These are phyloP conservation scores for Aplodontia rufa DNA, from an alignment of 2,113 vertebrate genomes.

Conservation along the genomic window DNA sequence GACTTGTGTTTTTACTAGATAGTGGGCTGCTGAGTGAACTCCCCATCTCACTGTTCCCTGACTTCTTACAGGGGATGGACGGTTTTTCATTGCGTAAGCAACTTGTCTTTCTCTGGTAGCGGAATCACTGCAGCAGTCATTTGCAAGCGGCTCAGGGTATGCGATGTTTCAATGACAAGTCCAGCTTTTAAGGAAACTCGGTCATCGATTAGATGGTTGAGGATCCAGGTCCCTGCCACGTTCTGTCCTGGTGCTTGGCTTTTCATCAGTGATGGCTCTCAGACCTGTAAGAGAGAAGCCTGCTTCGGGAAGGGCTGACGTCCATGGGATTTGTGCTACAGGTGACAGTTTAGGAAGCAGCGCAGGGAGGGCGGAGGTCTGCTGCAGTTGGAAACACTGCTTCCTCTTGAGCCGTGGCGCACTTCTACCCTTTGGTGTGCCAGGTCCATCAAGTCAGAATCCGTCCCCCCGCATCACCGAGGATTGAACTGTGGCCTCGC, in stretches of 20 bases:
- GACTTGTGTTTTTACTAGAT: neutral
- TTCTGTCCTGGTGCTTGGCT: neutral
- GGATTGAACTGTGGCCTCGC: neutral
- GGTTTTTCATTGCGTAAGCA: neutral
- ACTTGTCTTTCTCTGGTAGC: neutral
- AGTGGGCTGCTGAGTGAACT: neutral
- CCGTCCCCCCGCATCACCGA: accelerated
- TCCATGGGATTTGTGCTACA: neutral
- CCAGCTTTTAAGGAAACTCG: conserved; percentile 15
- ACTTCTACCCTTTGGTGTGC: neutral
- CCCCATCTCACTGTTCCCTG: neutral
- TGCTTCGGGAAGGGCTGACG: neutral
- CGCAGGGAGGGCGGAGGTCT: neutral
- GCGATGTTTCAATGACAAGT: neutral
- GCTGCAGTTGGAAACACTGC: neutral
- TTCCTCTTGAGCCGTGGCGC: neutral
- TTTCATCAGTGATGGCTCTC: neutral
- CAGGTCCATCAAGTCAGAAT: neutral
- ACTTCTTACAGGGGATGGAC: neutral
- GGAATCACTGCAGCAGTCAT: neutral
- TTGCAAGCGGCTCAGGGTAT: neutral
- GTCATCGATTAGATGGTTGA: neutral
- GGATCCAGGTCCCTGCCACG: neutral
- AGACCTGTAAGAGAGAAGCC: neutral
- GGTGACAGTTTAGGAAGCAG: neutral